phyloP scores from a whole-genome alignment of 1,140 invertebrate genomes.

The Apis cerana region DNA sequence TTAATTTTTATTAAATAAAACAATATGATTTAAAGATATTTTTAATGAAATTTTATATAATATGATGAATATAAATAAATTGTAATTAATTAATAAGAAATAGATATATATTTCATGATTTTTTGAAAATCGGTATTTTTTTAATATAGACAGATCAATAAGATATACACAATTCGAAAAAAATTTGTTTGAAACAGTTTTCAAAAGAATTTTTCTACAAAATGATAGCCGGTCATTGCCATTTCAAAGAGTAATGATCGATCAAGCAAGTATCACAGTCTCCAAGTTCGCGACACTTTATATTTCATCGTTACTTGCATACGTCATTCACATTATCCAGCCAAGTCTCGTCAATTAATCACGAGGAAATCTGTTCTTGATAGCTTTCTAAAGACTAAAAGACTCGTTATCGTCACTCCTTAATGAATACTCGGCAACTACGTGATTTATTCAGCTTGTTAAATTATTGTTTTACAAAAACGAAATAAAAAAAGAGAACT shows the following conservation, averaged over 20 bases:
- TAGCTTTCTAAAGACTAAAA: neutral
- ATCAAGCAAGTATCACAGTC: slow-evolving; percentile 49
- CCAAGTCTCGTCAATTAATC: slow-evolving; percentile 16
- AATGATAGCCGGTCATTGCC: slow-evolving; percentile 26
- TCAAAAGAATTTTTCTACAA: slow-evolving; percentile 16
- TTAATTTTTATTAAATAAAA: too few relatives aligned
- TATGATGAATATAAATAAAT: too few relatives aligned
- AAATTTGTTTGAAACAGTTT: slow-evolving; percentile 51
- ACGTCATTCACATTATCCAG: slow-evolving; percentile 7
- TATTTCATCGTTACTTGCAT: slow-evolving; percentile 48
- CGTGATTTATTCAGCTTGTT: neutral
- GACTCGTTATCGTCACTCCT: neutral
- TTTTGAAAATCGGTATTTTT: too few relatives aligned
- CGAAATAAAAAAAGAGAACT: neutral
- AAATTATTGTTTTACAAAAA: neutral
- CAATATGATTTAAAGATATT: too few relatives aligned
- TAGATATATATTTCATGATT: too few relatives aligned
- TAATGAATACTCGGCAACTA: neutral
- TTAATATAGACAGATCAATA: too few relatives aligned
- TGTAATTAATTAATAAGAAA: too few relatives aligned
- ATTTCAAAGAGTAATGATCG: slow-evolving; percentile 55
- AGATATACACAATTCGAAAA: slow-evolving; percentile 38
- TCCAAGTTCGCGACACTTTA: slow-evolving; percentile 57
- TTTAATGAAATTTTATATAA: too few relatives aligned
- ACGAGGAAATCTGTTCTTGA: neutral